Base-by-base conservation (phyloP, 2,797 vertebrate genomes). In the Hippoglossus hippoglossus region DNA sequence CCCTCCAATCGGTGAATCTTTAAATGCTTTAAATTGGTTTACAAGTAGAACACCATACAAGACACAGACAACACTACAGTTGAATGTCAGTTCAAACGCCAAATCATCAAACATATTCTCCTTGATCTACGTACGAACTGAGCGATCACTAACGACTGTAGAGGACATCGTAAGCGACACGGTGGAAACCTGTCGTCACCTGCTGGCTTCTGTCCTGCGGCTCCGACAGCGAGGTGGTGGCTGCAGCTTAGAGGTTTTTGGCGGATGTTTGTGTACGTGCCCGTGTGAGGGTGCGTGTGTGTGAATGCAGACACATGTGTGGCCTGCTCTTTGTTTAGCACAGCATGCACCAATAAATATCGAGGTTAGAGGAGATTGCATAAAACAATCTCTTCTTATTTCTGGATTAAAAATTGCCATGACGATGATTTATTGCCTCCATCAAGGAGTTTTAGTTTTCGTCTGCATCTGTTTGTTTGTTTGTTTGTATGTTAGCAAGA, bases 81-180 rank as follows among this genome's bases (percentile, higher is more conserved):
- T n/a, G n/a, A n/a, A n/a, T n/a, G n/a, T 78, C 50, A 71, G 77
- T 59, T 72, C 36, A 25, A 80, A 59, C 9, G 2, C 5, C 54
- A 71, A 67, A 84, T 49, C 62, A 58, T 67, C 53, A 15, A 73
- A 53, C 21, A 69, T 1, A 21, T 54, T 78, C 34, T 61, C 55
- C 36, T 73, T 46, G n/a, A 70, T 69, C 28, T 34, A 63, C 7
- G 21, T 11, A 41, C 6, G 22, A 52, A 49, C 19, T 36, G 67
- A 73, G 39, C 51, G 2, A 60, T 52, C 26, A 36, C 34, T 65
- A 64, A 67, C 54, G 51, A 73, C 52, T 11, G 62, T 7, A 52
- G 65, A 81, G 67, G 75, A 63, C 68, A 1, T 9, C 0, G 13
- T 24, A 19, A 76, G 64, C 56, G 36, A 50, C 5, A 0, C 12